phyloP scores from a whole-genome alignment of 2,113 vertebrate genomes.

The Apaloderma vittatum region DNA sequence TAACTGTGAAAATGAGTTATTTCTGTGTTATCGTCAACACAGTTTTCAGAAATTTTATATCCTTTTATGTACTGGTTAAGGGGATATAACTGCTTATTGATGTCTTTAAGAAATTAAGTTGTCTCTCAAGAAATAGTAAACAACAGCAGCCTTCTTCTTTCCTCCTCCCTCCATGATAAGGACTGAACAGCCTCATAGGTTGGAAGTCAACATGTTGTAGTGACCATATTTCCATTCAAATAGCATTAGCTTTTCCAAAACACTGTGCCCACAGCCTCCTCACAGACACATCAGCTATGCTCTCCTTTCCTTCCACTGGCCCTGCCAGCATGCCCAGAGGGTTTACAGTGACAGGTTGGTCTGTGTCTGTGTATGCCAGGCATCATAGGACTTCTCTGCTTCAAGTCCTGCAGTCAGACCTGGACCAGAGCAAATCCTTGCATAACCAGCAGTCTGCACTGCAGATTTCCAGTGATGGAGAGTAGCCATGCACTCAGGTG shows the following conservation, averaged over 20 bases:
- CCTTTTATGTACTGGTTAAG: background rate
- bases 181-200: background rate
- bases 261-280: fast-evolving
- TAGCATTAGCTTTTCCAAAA: background rate
- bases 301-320: background rate
- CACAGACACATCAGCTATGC: background rate
- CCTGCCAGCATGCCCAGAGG: background rate
- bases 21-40: background rate
- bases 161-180: background rate
- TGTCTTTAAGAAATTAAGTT: background rate
- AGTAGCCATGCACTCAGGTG: background rate
- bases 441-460: background rate
- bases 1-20: conserved; percentile 12
- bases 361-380: background rate
- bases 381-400: background rate
- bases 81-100: background rate
- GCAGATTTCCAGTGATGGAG: background rate
- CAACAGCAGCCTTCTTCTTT: background rate
- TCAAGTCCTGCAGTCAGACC: background rate
- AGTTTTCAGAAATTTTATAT: background rate
- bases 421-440: background rate
- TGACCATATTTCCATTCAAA: background rate
- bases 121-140: background rate
- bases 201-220: background rate
- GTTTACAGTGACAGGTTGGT: background rate